These are phyloP conservation scores for Pipra filicauda DNA, from an alignment of 2,113 vertebrate genomes.

Conservation along the genomic window DNA sequence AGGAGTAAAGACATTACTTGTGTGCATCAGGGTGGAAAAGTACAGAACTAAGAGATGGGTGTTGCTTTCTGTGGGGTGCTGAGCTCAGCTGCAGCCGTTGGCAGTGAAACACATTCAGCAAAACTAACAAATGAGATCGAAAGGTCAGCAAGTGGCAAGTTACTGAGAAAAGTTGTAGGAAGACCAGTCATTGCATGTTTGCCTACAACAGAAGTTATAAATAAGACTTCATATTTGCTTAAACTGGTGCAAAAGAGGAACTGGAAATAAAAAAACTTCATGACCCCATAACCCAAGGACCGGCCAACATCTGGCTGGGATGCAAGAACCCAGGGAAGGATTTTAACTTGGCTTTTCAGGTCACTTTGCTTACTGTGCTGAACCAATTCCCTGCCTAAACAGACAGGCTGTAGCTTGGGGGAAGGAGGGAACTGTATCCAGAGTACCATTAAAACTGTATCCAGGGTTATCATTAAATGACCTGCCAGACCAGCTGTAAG, in stretches of 20 bases:
- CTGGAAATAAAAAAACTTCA: neutral
- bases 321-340: neutral
- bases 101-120: neutral
- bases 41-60: neutral
- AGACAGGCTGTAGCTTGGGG: neutral
- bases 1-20: neutral
- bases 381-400: neutral
- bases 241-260: neutral
- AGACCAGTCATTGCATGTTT: neutral
- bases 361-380: neutral
- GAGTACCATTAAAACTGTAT: no score
- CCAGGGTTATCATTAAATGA: neutral
- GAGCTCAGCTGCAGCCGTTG: slow-evolving; percentile 14
- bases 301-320: neutral
- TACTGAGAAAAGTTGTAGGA: neutral
- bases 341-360: neutral
- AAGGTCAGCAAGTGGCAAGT: neutral
- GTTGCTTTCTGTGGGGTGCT: neutral
- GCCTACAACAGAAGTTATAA: neutral
- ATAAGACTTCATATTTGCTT: neutral
- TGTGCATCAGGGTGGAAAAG: neutral
- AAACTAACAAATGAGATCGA: neutral
- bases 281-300: neutral
- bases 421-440: neutral
- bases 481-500: neutral